Conservation (phyloP, 2,113 vertebrate species). For the Ophiodon elongatus region DNA sequence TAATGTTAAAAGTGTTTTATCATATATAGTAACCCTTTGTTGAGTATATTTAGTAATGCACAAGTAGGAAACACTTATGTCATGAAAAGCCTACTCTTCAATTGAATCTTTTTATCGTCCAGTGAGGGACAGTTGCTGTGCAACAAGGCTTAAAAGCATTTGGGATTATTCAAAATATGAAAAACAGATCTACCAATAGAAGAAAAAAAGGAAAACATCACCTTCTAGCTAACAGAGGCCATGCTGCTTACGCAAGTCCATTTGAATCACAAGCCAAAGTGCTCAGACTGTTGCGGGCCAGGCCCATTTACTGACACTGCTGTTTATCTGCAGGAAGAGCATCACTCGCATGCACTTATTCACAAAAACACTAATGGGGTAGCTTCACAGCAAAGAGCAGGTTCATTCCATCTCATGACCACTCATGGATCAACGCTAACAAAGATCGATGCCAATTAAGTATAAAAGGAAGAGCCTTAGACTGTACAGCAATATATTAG, state of each 20-base stretch:
- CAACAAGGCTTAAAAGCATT: not conserved
- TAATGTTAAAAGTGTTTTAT: not conserved
- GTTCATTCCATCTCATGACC: conserved; percentile 7
- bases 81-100: not conserved
- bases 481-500: not conserved
- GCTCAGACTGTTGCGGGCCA: conserved; percentile 8
- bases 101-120: not conserved
- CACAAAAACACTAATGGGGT: conserved; percentile 33
- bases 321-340: conserved; percentile 37
- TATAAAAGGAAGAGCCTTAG: not conserved
- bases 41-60: not conserved
- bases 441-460: conserved; percentile 37
- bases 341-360: conserved; percentile 22
- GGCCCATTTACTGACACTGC: conserved; percentile 47
- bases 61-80: not conserved
- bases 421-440: not conserved
- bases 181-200: conserved; percentile 1
- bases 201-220: not conserved
- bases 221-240: not conserved
- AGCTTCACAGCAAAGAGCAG: conserved; percentile 23
- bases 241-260: conserved; percentile 8
- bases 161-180: not conserved
- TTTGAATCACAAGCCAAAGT: conserved; percentile 42
- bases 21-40: not conserved
- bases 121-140: not conserved